Conservation (phyloP, 1,140 invertebrate species). For the Anadara kagoshimensis region DNA sequence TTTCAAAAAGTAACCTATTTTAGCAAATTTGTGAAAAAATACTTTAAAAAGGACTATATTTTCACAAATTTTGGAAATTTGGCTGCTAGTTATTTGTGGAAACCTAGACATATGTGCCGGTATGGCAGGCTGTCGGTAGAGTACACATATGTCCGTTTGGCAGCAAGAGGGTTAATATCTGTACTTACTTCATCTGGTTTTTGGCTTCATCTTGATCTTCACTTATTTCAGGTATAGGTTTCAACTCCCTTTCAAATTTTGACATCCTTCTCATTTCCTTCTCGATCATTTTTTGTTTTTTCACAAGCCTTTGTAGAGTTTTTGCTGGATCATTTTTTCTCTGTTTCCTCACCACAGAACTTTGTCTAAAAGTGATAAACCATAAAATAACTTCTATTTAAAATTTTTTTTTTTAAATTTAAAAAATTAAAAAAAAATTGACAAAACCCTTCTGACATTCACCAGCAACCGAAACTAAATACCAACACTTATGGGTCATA, state of each 20-base stretch:
- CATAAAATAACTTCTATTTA: background rate
- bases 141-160: too few species aligned
- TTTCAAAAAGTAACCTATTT: too few species aligned
- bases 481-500: too few species aligned
- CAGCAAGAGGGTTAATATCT: too few species aligned
- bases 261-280: slow-evolving; percentile 3
- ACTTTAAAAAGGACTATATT: too few species aligned
- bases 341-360: background rate
- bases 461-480: too few species aligned
- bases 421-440: background rate
- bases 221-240: slow-evolving; percentile 11
- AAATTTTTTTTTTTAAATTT: background rate
- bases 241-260: slow-evolving; percentile 1
- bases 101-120: too few species aligned
- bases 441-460: background rate
- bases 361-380: background rate
- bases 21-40: too few species aligned
- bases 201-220: background rate
- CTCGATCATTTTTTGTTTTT: background rate
- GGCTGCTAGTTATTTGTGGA: too few species aligned
- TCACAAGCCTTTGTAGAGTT: background rate
- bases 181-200: background rate
- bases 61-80: too few species aligned
- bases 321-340: background rate
- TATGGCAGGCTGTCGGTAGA: too few species aligned